phyloP scores from a whole-genome alignment of 1,140 invertebrate genomes.

The Listronotus bonariensis region DNA sequence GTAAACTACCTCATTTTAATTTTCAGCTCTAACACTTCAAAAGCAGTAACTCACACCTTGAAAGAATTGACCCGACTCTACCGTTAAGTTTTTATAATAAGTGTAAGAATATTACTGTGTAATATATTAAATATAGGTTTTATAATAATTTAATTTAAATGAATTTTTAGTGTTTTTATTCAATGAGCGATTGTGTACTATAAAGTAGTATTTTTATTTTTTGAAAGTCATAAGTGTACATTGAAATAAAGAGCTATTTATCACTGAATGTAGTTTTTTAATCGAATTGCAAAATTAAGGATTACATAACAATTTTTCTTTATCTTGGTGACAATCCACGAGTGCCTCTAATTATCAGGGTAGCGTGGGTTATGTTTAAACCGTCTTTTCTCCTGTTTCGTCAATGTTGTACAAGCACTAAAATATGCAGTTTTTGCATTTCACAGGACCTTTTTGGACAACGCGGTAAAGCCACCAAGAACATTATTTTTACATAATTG shows the following conservation, averaged over 20 bases:
- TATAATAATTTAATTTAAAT: constrained; percentile 9
- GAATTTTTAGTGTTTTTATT: constrained; percentile 9
- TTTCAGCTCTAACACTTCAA: constrained; percentile 71
- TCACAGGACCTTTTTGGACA: too few species aligned
- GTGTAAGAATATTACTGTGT: constrained; percentile 6
- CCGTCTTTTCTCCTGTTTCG: too few species aligned
- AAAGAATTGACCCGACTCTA: constrained; percentile 78
- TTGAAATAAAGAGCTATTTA: constrained; percentile 11
- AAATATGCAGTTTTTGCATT: too few species aligned
- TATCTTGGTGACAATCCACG: too few species aligned
- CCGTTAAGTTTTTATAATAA: constrained; percentile 59
- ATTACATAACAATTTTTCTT: too few species aligned
- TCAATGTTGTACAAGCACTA: too few species aligned
- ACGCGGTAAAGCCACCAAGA: too few species aligned
- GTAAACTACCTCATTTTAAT: constrained; percentile 17
- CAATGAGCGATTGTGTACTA: not conserved
- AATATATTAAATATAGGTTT: constrained; percentile 8
- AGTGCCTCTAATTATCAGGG: too few species aligned
- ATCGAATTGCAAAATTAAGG: too few species aligned
- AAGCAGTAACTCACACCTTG: constrained; percentile 70
- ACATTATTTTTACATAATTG: too few species aligned
- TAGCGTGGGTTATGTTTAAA: too few species aligned
- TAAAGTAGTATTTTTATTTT: constrained; percentile 11
- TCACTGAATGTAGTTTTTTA: not conserved
- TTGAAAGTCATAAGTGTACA: constrained; percentile 1